A percentile compares a stretch with the other conserved stretches of the same genome.
These are phyloP conservation scores for Amiota minor DNA, from an alignment of 2,888 invertebrate genomes.

Conservation along the genomic window DNA sequence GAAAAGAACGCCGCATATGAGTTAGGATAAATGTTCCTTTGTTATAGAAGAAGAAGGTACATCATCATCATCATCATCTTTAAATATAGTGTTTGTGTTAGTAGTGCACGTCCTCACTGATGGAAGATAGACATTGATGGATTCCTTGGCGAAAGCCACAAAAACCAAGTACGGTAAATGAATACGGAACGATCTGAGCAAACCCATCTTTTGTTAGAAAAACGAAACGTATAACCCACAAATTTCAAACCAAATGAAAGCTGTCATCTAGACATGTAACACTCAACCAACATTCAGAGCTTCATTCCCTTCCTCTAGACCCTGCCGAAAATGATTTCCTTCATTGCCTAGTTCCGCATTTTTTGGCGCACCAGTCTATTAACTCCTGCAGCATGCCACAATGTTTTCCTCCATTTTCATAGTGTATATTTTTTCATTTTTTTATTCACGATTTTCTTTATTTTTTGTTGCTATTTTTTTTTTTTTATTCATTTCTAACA, in stretches of 20 bases:
- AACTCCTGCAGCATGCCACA: slow-evolving; percentile 6
- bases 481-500: slow-evolving; percentile 6
- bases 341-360: neutral
- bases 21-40: neutral
- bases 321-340: too few relatives aligned
- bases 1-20: neutral
- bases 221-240: neutral
- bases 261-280: slow-evolving; percentile 2
- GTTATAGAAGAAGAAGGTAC: too few relatives aligned
- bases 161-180: neutral
- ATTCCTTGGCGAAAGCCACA: slow-evolving; percentile 47
- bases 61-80: too few relatives aligned
- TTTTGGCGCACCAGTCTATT: slow-evolving; percentile 9
- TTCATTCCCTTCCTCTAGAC: too few relatives aligned
- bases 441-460: neutral
- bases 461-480: slow-evolving; percentile 11
- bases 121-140: slow-evolving; percentile 59
- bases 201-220: neutral
- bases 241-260: slow-evolving; percentile 14
- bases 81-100: too few relatives aligned
- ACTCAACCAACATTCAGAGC: too few relatives aligned
- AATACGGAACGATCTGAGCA: neutral
- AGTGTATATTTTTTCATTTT: neutral
- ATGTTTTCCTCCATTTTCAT: too few relatives aligned
- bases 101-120: neutral